Conservation (phyloP, 2,888 invertebrate genomes). For the Erannis defoliaria region DNA sequence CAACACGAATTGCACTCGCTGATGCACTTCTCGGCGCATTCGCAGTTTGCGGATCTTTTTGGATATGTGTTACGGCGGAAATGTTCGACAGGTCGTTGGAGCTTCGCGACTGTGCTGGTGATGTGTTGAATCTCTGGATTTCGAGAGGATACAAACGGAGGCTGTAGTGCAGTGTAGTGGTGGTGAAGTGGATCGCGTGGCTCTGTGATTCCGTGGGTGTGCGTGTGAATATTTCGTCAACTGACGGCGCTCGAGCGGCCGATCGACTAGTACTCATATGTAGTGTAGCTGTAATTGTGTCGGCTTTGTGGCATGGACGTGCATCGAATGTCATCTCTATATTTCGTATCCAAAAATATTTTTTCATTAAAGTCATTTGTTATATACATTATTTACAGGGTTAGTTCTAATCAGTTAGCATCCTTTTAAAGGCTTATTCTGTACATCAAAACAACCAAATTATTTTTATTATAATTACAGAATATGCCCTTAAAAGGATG, state of each 20-base stretch:
- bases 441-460: too few relatives aligned
- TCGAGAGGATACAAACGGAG: constrained; percentile 18
- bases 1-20: constrained; percentile 85
- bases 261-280: constrained; percentile 21
- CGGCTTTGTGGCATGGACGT: constrained; percentile 8
- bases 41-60: constrained; percentile 60
- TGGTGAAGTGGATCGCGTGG: constrained; percentile 38
- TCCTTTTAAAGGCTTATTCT: too few relatives aligned
- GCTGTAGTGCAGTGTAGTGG: constrained; percentile 34
- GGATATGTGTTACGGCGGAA: constrained; percentile 60
- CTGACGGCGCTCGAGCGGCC: constrained; percentile 30
- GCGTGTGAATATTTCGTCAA: constrained; percentile 46
- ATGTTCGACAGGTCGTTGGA: not conserved
- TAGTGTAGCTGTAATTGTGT: constrained; percentile 26
- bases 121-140: constrained; percentile 23
- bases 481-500: too few relatives aligned
- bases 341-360: not conserved
- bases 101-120: constrained; percentile 11
- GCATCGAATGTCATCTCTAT: not conserved
- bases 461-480: too few relatives aligned
- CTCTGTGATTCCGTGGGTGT: constrained; percentile 41
- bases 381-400: too few relatives aligned
- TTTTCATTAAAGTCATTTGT: too few relatives aligned
- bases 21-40: constrained; percentile 82
- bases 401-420: too few relatives aligned